Conservation (phyloP, 2,797 vertebrate species). For the Hephaestus fuliginosus region DNA sequence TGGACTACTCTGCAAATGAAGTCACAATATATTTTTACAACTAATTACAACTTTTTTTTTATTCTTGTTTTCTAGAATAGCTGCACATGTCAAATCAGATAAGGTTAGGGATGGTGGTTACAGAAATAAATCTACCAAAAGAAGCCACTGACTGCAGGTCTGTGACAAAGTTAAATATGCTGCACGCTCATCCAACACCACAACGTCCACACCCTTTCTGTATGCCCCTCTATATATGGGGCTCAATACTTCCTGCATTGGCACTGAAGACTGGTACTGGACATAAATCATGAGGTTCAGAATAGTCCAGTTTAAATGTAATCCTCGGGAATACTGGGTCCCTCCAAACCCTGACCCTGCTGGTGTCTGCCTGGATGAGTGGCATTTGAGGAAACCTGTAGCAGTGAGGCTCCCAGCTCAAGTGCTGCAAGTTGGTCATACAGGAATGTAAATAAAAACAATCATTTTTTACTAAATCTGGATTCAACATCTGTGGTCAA, state of each 20-base stretch:
- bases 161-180: neutral
- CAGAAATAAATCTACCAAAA: too few species aligned
- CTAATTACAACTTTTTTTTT: neutral
- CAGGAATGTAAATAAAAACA: neutral
- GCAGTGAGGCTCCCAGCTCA: neutral
- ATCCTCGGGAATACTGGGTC: neutral
- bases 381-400: neutral
- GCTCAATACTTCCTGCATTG: neutral
- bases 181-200: neutral
- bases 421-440: neutral
- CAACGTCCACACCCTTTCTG: too few species aligned
- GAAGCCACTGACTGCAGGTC: neutral
- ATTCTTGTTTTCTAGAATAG: neutral
- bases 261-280: neutral
- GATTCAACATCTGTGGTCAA: neutral
- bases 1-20: neutral
- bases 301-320: neutral
- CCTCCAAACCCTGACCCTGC: neutral
- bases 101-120: neutral
- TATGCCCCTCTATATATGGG: neutral
- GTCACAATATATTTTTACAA: neutral
- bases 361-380: neutral
- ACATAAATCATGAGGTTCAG: neutral
- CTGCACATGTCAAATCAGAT: neutral
- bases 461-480: neutral